Evolutionary conservation across 2,113 vertebrate species (phyloP).

Genomic region (Megaceryle maxima): DNA sequence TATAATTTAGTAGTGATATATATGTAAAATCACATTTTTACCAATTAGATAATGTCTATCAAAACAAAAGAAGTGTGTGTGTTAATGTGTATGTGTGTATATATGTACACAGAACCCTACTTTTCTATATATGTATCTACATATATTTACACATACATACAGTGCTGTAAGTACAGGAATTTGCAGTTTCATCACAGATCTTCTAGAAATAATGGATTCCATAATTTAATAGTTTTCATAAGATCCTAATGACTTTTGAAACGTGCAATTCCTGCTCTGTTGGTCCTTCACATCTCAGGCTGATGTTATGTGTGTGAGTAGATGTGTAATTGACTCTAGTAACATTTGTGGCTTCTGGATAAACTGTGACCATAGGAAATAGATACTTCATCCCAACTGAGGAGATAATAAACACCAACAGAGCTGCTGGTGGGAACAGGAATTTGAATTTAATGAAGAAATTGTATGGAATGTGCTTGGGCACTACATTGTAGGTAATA

Average conservation of each 20-base stretch:
- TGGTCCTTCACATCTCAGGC: neutral
- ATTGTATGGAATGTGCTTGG: neutral
- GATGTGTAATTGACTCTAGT: neutral
- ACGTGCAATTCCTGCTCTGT: neutral
- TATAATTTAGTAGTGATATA: constrained; percentile 28
- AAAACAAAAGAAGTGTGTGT: neutral
- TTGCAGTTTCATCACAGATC: constrained; percentile 14
- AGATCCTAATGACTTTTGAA: neutral
- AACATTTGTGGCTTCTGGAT: fast-evolving
- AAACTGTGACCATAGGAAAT: neutral
- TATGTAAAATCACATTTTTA: constrained; percentile 47
- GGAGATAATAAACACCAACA: neutral
- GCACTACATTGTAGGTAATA: neutral
- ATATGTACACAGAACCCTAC: neutral
- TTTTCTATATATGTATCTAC: neutral
- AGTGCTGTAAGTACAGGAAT: neutral
- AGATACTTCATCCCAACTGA: neutral
- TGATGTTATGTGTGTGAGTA: neutral
- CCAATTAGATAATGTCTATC: constrained; percentile 6
- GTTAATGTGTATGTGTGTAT: neutral
- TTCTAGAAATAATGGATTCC: constrained; percentile 23
- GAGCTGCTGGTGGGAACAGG: neutral
- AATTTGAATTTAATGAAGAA: neutral
- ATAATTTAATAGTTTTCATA: constrained; percentile 12
- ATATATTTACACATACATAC: neutral